Evolutionary conservation across 2,797 vertebrate species (phyloP).

Genomic region (Gallinago stenura): DNA sequence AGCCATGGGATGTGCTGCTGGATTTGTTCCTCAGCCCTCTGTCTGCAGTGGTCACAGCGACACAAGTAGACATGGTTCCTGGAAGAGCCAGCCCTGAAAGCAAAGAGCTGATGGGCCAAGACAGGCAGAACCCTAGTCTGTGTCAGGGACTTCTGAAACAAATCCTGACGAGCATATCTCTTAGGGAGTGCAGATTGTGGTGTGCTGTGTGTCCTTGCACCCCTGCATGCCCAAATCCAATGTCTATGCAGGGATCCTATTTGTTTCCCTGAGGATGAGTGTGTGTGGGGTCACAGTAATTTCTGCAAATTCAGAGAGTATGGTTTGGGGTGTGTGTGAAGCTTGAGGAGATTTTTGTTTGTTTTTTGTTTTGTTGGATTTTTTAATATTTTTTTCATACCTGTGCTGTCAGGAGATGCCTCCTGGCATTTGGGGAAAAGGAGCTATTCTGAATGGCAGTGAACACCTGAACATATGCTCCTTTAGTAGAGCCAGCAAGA

Average conservation of each 20-base stretch:
- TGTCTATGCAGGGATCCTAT: background rate
- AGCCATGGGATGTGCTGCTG: fast-evolving
- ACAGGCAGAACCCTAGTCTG: background rate
- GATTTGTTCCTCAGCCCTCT: background rate
- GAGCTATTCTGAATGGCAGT: background rate
- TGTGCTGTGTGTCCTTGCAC: background rate
- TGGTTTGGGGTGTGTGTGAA: background rate
- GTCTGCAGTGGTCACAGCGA: background rate
- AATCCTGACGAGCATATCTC: fast-evolving
- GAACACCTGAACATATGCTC: background rate
- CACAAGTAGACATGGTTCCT: background rate
- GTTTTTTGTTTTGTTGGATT: background rate
- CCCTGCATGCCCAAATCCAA: background rate
- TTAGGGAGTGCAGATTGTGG: background rate
- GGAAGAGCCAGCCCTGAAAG: background rate
- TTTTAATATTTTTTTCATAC: background rate
- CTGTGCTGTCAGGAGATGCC: background rate
- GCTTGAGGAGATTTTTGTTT: background rate
- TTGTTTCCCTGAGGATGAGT: background rate
- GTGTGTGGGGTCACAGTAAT: background rate
- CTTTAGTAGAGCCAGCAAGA: background rate
- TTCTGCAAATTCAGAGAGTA: background rate
- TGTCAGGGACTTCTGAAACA: background rate
- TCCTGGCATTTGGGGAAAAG: background rate
- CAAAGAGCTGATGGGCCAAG: background rate